Evolutionary conservation across 2,113 vertebrate species (phyloP), one percentile per base, ranked within the genome.

Genomic region (Tachysurus fulvidraco): DNA sequence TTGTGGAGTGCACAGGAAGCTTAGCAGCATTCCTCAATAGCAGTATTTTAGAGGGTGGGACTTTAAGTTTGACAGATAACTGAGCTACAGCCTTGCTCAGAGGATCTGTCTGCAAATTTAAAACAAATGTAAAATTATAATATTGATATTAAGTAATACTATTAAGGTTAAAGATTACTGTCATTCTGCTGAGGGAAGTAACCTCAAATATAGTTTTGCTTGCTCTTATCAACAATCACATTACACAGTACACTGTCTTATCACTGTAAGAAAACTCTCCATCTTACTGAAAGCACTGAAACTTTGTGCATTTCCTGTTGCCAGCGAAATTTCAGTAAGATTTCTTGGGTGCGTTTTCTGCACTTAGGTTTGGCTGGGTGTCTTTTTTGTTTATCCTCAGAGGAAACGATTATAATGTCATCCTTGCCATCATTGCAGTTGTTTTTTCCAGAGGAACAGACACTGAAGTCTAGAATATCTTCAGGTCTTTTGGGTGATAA

Each of bases 271-370:
- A 46, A 82, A 23, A 82, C 59, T 44, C n/a, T 30, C 17, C 9
- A n/a, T 83, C 94, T 71, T 85, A 96, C 95, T 25, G 92, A 86
- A 85, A 93, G 89, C 17, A 96, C 92, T 0, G 81, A 89, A 85
- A 95, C 90, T 92, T 93, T 94, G 91, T 94, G 91, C 69, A 96
- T 57, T 9, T 94, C 92, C 0, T 93, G 90, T 23, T 93, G 81
- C 88, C 94, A 94, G 82, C 94, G 94, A 59, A 95, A 89, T 90
- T 95, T 96, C 3, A 96, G 91, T 0, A 92, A 91, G 71, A 95
- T 93, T 88, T 94, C 90, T 1, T 93, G 86, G 0, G 65, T 64
- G 14, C 44, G 21, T 9, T 78, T 77, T 60, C 71, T 88, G 19
- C 25, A 44, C 50, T 54, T 25, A 6, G 17, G 44, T 46, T 77